These are phyloP conservation scores for Phylloscopus trochiloides DNA, from an alignment of 2,113 vertebrate genomes.

Conservation along the genomic window DNA sequence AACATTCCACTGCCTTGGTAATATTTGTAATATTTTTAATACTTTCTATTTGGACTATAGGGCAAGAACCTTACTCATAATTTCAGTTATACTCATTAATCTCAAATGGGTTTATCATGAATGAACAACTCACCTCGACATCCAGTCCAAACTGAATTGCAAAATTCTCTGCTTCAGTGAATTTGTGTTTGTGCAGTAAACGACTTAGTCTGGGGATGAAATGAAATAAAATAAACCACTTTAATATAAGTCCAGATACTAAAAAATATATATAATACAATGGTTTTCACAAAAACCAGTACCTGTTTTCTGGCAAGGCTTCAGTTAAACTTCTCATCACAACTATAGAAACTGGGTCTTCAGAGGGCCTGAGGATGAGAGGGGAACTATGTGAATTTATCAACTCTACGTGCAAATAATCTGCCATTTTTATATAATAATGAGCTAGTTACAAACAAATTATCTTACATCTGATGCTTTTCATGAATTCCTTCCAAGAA, in stretches of 20 bases:
- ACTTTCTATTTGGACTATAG: background rate
- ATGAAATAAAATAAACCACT: background rate
- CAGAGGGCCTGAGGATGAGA: constrained; percentile 59
- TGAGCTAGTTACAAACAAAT: background rate
- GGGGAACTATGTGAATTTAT: background rate
- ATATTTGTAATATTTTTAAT: background rate
- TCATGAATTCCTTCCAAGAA: constrained; percentile 87
- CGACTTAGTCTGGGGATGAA: constrained; percentile 82
- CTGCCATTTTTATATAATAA: background rate
- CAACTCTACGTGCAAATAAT: background rate
- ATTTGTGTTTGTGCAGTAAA: constrained; percentile 92
- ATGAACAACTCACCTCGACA: constrained; percentile 79
- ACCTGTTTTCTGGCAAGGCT: constrained; percentile 96
- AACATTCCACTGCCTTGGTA: background rate
- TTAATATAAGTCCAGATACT: background rate
- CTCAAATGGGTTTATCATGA: background rate
- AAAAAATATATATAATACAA: background rate
- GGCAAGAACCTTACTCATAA: background rate
- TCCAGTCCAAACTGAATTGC: constrained; percentile 91
- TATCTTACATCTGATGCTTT: constrained; percentile 78
- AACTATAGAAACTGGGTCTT: constrained; percentile 73
- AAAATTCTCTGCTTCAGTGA: constrained; percentile 94
- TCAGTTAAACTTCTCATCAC: constrained; percentile 91
- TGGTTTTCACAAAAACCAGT: background rate
- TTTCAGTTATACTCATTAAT: background rate